A percentile compares a stretch with the other conserved stretches of the same genome.
Conservation (phyloP, 1,140 invertebrate genomes). For the Gonioctena quinquepunctata region DNA sequence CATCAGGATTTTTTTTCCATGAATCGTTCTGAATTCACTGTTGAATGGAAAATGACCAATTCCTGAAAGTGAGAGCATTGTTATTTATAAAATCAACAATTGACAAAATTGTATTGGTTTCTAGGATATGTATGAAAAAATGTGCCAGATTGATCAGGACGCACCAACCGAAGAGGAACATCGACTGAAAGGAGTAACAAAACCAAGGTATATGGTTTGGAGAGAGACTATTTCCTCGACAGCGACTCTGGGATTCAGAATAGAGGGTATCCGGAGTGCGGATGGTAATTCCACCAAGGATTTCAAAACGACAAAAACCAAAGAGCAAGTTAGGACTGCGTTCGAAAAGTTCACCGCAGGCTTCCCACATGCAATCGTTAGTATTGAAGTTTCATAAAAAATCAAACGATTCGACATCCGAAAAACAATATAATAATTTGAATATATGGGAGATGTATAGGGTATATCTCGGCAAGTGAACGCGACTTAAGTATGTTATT, state of each 20-base stretch:
- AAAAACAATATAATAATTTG: too few species aligned
- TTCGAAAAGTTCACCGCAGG: constrained; percentile 82
- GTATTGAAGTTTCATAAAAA: constrained; percentile 52
- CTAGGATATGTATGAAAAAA: constrained; percentile 97
- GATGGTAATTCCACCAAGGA: constrained; percentile 90
- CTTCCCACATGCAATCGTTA: constrained; percentile 77
- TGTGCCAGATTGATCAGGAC: constrained; percentile 90
- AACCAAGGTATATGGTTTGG: constrained; percentile 97
- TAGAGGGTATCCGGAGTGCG: constrained; percentile 91
- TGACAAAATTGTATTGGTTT: constrained; percentile 48
- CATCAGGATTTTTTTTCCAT: too few species aligned
- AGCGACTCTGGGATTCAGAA: constrained; percentile 90
- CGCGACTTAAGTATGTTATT: too few species aligned
- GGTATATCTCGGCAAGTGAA: too few species aligned
- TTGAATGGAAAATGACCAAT: too few species aligned
- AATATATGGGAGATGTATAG: too few species aligned
- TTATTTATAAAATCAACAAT: too few species aligned
- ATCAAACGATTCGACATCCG: too few species aligned
- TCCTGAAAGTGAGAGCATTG: too few species aligned
- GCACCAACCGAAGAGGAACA: constrained; percentile 92
- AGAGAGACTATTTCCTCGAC: constrained; percentile 96
- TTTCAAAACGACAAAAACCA: constrained; percentile 92
- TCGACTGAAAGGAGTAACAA: constrained; percentile 86
- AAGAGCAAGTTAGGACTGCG: constrained; percentile 79
- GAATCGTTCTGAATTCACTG: too few species aligned